Evolutionary conservation across 2,113 vertebrate species (phyloP).

Genomic region (Neotoma lepida): DNA sequence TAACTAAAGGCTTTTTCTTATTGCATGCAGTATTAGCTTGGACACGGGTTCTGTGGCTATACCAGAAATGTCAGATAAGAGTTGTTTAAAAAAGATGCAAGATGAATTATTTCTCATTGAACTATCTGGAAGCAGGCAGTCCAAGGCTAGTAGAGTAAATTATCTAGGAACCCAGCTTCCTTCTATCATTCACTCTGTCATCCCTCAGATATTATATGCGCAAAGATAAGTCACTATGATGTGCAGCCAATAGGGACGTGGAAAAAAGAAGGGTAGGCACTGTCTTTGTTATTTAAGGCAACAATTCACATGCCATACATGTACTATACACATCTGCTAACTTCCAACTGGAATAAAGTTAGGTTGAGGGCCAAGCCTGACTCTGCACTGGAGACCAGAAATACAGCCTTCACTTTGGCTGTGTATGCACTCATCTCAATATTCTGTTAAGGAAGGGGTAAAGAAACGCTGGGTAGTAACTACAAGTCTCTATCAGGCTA

Average conservation of each 20-base stretch:
- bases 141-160: neutral
- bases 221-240: neutral
- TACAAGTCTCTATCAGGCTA: neutral
- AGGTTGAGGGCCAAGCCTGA: neutral
- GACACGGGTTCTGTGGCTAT: neutral
- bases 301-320: neutral
- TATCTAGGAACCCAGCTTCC: neutral
- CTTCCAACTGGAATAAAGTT: neutral
- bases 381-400: neutral
- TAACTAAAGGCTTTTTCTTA: neutral
- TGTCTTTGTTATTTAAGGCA: neutral
- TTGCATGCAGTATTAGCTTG: neutral
- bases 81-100: neutral
- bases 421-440: neutral
- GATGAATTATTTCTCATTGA: neutral
- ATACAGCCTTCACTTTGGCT: neutral
- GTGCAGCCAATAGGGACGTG: neutral
- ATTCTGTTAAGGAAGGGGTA: neutral
- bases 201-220: neutral
- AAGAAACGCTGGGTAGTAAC: neutral
- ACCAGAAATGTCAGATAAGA: constrained; percentile 17
- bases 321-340: neutral
- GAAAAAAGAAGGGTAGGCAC: neutral
- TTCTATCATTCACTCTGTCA: neutral
- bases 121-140: neutral